These are phyloP conservation scores for Taurulus bubalis DNA, from an alignment of 2,113 vertebrate species.

Conservation along the genomic window DNA sequence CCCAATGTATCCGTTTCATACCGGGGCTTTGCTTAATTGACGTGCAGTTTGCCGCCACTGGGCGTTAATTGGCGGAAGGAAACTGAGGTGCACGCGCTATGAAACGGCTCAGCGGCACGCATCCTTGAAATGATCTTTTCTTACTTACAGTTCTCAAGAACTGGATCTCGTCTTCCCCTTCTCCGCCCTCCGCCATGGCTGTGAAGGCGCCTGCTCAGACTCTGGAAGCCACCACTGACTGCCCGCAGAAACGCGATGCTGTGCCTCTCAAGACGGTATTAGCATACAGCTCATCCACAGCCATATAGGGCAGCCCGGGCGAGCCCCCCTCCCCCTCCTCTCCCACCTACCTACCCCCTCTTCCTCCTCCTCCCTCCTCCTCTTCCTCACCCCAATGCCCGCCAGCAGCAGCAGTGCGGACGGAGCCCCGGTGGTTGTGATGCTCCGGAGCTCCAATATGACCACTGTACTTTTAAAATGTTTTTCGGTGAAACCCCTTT, in stretches of 20 bases:
- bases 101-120: conserved; percentile 5
- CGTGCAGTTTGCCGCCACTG: not conserved
- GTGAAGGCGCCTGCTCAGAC: conserved; percentile 90
- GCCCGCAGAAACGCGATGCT: conserved; percentile 84
- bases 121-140: conserved; percentile 29
- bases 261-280: conserved; percentile 88
- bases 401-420: conserved; percentile 51
- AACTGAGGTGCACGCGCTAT: not conserved
- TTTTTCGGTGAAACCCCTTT: not conserved
- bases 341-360: conserved; percentile 33
- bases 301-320: conserved; percentile 93
- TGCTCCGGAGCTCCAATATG: not conserved
- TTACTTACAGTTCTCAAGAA: conserved; percentile 99
- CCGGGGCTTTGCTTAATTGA: conserved; percentile 18
- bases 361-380: conserved; percentile 10
- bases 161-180: conserved; percentile 99
- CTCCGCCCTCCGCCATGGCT: conserved; percentile 97
- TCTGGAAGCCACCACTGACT: conserved; percentile 87
- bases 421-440: conserved; percentile 7
- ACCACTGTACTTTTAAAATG: conserved; percentile 13
- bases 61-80: conserved; percentile 38
- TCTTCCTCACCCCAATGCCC: conserved; percentile 37
- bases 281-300: conserved; percentile 92
- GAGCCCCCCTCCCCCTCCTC: conserved; percentile 80
- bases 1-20: conserved; percentile 14